phyloP scores from a whole-genome alignment of 1,140 invertebrate genomes.

The Leptinotarsa defecta region DNA sequence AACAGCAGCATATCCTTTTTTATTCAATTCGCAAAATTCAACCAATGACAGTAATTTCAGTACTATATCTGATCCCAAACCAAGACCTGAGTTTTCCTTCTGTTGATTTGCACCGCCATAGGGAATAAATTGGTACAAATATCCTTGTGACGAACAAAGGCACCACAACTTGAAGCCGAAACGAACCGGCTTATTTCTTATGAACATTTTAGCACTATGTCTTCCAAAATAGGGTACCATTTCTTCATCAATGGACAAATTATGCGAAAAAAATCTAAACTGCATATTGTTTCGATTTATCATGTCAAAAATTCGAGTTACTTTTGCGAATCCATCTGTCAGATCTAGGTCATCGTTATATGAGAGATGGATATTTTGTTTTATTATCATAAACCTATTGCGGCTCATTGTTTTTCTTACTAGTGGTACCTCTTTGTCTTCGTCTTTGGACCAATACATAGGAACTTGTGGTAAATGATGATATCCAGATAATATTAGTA shows the following conservation, averaged over 20 bases:
- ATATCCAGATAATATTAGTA: constrained; percentile 30
- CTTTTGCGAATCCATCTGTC: constrained; percentile 51
- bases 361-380: constrained; percentile 37
- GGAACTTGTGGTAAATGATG: constrained; percentile 27
- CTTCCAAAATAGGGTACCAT: constrained; percentile 61
- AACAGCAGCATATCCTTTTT: constrained; percentile 27
- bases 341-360: constrained; percentile 46
- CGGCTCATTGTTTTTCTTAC: constrained; percentile 33
- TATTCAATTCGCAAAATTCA: constrained; percentile 24
- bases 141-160: constrained; percentile 33
- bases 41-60: constrained; percentile 17
- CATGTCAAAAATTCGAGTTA: constrained; percentile 39
- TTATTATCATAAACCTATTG: constrained; percentile 32
- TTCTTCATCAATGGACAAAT: constrained; percentile 58
- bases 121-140: constrained; percentile 28
- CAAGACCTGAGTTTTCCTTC: constrained; percentile 19
- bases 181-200: constrained; percentile 58
- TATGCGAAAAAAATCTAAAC: constrained; percentile 52
- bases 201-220: constrained; percentile 58
- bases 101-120: constrained; percentile 25
- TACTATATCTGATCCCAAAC: constrained; percentile 30
- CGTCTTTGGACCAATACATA: constrained; percentile 34
- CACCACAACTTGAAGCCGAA: constrained; percentile 59
- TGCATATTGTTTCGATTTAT: constrained; percentile 54
- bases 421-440: constrained; percentile 28